Percentiles rank a stretch among this genome's conserved stretches.
These are phyloP conservation scores for Coregonus suidteri DNA, from an alignment of 2,797 vertebrate genomes.

Conservation along the genomic window DNA sequence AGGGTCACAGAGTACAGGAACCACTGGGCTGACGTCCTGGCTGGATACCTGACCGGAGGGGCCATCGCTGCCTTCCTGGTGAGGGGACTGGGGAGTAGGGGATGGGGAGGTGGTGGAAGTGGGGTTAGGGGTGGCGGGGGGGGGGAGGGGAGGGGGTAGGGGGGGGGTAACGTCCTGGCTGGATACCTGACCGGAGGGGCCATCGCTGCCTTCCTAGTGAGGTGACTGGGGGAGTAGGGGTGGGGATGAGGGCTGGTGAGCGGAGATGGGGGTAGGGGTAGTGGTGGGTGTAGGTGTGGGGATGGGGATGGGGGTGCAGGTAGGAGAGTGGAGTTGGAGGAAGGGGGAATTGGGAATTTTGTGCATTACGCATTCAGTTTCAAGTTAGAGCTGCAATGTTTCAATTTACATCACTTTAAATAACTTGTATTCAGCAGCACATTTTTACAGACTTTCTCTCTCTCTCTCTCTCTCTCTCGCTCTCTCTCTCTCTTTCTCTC, in stretches of 20 bases:
- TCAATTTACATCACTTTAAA: too few relatives aligned
- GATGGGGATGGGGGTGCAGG: background rate
- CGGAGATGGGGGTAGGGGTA: background rate
- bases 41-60: constrained; percentile 85
- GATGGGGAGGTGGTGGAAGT: background rate
- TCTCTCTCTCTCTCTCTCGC: background rate
- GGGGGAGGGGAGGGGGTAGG: too few relatives aligned
- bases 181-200: constrained; percentile 86
- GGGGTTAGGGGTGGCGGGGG: background rate
- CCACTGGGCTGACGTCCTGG: constrained; percentile 89
- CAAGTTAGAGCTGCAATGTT: too few relatives aligned
- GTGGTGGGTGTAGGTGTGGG: background rate
- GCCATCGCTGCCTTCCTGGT: constrained; percentile 91
- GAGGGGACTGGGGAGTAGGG: constrained; percentile 28
- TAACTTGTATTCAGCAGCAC: background rate
- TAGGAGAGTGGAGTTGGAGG: too few relatives aligned
- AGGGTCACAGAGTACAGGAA: constrained; percentile 89
- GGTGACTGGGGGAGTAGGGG: constrained; percentile 7
- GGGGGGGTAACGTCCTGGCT: constrained; percentile 74
- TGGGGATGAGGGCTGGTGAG: background rate
- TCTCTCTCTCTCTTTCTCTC: background rate
- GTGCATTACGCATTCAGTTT: too few relatives aligned
- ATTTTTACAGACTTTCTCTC: background rate
- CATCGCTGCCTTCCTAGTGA: constrained; percentile 89
- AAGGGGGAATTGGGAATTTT: too few relatives aligned